These are phyloP conservation scores for Laothoe populi DNA, from an alignment of 2,888 invertebrate genomes.

Conservation along the genomic window DNA sequence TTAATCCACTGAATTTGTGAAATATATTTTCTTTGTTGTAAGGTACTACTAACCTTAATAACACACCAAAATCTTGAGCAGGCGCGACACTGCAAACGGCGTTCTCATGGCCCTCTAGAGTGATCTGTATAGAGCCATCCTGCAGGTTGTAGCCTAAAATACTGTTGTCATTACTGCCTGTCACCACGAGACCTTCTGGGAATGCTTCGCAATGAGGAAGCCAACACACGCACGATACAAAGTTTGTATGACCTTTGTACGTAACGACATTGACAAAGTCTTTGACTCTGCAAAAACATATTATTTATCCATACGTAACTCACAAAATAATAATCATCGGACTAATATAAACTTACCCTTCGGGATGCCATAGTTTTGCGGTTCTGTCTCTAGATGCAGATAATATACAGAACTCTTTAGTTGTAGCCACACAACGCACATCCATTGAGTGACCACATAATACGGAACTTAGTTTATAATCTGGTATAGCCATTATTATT, in stretches of 20 bases:
- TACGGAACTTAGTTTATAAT: constrained; percentile 92
- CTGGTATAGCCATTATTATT: constrained; percentile 73
- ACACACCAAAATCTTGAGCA: constrained; percentile 69
- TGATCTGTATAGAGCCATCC: constrained; percentile 87
- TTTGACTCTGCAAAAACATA: constrained; percentile 72
- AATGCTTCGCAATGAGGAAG: constrained; percentile 88
- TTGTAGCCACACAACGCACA: constrained; percentile 90
- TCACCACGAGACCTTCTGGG: constrained; percentile 92
- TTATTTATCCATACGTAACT: background rate
- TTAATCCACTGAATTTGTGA: background rate
- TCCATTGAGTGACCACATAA: constrained; percentile 93
- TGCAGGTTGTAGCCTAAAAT: constrained; percentile 92
- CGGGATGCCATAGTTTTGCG: constrained; percentile 93
- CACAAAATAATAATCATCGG: constrained; percentile 28
- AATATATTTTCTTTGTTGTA: background rate
- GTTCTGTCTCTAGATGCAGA: constrained; percentile 96
- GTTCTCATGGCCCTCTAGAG: constrained; percentile 91
- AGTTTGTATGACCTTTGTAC: constrained; percentile 92
- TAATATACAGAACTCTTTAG: constrained; percentile 89
- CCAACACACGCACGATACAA: constrained; percentile 92
- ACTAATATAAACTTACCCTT: constrained; percentile 79
- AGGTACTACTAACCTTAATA: constrained; percentile 64
- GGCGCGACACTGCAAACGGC: constrained; percentile 86
- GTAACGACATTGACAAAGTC: constrained; percentile 88
- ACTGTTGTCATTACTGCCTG: constrained; percentile 94